phyloP scores from a whole-genome alignment of 2,113 vertebrate genomes.

The Hippopotamus amphibius region DNA sequence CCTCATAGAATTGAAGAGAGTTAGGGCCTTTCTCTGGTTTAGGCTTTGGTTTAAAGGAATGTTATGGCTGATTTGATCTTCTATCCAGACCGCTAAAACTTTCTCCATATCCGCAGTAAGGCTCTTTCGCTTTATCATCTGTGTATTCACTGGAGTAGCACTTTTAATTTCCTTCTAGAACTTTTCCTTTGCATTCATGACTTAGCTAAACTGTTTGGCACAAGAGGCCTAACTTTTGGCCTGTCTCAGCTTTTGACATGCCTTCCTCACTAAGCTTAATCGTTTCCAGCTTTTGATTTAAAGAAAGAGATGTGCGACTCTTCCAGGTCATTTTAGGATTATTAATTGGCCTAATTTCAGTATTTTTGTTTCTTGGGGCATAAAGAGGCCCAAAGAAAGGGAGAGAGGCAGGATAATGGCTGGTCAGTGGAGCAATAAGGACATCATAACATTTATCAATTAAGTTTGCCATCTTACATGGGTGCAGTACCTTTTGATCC shows the following conservation, averaged over 20 bases:
- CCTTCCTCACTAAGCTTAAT: neutral
- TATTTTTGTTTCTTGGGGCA: neutral
- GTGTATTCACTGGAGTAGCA: neutral
- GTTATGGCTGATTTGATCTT: neutral
- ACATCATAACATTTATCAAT: neutral
- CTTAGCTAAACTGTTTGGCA: neutral
- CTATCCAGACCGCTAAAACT: neutral
- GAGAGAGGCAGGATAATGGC: neutral
- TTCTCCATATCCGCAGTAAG: neutral
- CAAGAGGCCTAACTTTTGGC: neutral
- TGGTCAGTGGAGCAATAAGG: no score
- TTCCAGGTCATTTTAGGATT: neutral
- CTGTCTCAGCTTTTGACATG: neutral
- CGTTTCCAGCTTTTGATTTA: neutral
- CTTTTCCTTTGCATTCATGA: neutral
- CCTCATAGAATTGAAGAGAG: neutral
- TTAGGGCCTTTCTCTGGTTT: neutral
- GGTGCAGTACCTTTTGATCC: neutral
- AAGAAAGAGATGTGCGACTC: neutral
- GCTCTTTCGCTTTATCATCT: neutral
- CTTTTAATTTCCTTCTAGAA: neutral
- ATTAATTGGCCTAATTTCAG: neutral
- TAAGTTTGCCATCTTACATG: neutral
- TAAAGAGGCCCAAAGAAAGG: neutral
- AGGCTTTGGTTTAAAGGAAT: neutral